Conservation (phyloP, 2,888 invertebrate genomes). For the Leptinotarsa haldemani region DNA sequence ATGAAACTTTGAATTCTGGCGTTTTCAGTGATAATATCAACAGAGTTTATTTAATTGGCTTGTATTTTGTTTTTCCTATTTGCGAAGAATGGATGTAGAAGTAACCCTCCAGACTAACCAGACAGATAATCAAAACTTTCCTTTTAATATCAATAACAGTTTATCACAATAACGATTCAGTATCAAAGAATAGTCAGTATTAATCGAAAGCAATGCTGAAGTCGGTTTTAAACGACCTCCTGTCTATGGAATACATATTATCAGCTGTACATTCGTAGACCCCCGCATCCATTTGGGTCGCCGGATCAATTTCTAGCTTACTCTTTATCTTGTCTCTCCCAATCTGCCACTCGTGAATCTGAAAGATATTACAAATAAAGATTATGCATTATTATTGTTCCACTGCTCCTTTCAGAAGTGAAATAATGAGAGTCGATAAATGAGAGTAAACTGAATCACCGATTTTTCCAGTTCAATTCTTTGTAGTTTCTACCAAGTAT, state of each 20-base stretch:
- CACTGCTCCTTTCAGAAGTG: too few species aligned
- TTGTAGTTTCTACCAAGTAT: too few species aligned
- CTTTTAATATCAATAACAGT: conserved; percentile 15
- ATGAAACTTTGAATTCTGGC: too few species aligned
- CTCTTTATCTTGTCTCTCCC: conserved; percentile 87
- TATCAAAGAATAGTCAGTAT: neutral
- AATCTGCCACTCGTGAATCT: conserved; percentile 92
- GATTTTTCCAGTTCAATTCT: too few species aligned
- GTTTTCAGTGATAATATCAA: too few species aligned
- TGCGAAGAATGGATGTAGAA: too few species aligned
- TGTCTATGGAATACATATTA: conserved; percentile 92
- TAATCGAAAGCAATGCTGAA: conserved; percentile 91
- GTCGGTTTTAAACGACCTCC: conserved; percentile 92
- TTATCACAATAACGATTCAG: conserved; percentile 20
- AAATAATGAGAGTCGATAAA: too few species aligned
- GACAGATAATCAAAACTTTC: neutral
- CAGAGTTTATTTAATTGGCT: too few species aligned
- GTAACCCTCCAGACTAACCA: too few species aligned
- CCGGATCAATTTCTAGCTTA: conserved; percentile 94
- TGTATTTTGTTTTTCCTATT: too few species aligned
- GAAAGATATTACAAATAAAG: conserved; percentile 26
- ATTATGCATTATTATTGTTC: neutral
- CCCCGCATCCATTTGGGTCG: conserved; percentile 96
- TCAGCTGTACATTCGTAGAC: conserved; percentile 94
- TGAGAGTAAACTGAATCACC: too few species aligned